phyloP scores from a whole-genome alignment of 2,113 vertebrate species.

The Aleadryas rufinucha region DNA sequence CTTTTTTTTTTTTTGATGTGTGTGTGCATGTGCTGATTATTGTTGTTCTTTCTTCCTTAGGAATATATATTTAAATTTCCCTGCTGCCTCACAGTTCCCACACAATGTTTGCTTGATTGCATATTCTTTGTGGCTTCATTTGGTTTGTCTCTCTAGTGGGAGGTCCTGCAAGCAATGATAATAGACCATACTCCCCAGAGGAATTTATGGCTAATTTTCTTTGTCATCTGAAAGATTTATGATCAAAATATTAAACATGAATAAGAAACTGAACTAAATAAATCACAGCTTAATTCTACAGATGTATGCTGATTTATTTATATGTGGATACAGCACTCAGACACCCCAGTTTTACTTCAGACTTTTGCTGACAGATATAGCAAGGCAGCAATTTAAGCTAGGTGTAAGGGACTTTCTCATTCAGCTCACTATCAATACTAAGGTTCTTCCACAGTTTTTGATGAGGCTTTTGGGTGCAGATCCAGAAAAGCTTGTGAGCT shows the following conservation, averaged over 20 bases:
- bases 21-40: neutral
- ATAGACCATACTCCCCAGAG: neutral
- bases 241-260: slow-evolving; percentile 34
- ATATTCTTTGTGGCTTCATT: slow-evolving; percentile 19
- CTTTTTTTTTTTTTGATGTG: fast-evolving
- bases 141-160: slow-evolving; percentile 26
- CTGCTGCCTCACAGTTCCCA: neutral
- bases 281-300: neutral
- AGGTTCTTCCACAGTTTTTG: neutral
- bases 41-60: neutral
- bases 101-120: slow-evolving; percentile 31
- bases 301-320: neutral
- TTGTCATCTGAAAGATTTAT: slow-evolving; percentile 34
- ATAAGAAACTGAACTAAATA: slow-evolving; percentile 29
- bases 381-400: neutral
- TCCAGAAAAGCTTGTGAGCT: neutral
- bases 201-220: slow-evolving; percentile 28
- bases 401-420: neutral
- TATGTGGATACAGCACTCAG: neutral
- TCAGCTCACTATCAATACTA: neutral
- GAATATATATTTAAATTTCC: slow-evolving; percentile 43
- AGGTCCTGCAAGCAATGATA: slow-evolving; percentile 24
- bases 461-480: neutral
- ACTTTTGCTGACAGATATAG: neutral
- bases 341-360: neutral